These are phyloP conservation scores for Amazona vittata DNA, from an alignment of 2,113 vertebrate genomes.

Conservation along the genomic window DNA sequence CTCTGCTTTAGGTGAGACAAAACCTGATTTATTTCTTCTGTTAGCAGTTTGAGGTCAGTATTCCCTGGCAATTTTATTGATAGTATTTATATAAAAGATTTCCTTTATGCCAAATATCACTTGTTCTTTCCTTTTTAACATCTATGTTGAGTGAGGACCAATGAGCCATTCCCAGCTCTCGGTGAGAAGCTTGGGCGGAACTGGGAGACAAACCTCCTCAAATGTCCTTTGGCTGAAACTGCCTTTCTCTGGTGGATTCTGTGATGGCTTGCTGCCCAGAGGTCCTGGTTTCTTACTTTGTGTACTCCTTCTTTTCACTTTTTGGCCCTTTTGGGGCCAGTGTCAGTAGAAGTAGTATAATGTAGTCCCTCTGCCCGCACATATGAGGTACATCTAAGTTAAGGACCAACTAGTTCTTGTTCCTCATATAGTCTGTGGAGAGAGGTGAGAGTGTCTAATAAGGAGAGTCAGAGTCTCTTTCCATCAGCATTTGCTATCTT, in stretches of 20 bases:
- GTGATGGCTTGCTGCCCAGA: not conserved
- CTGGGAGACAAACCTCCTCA: not conserved
- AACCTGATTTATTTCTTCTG: not conserved
- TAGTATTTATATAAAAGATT: not conserved
- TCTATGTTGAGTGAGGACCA: accelerated
- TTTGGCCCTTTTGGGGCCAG: not conserved
- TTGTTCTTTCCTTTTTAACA: not conserved
- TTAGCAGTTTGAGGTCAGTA: not conserved
- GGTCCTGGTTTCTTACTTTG: not conserved
- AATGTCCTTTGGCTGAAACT: not conserved
- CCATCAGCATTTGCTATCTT: accelerated
- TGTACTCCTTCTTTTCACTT: not conserved
- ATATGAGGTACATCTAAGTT: not conserved
- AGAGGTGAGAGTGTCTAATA: not conserved
- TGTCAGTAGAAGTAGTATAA: not conserved
- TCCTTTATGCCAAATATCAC: not conserved
- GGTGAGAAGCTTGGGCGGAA: not conserved
- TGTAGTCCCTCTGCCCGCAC: not conserved
- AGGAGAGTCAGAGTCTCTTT: not conserved
- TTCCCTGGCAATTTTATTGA: not conserved
- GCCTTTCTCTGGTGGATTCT: not conserved
- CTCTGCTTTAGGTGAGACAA: not conserved
- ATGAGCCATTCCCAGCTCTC: not conserved
- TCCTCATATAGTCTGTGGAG: not conserved
- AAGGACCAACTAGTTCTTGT: not conserved